Evolutionary conservation across 1,140 invertebrate genomes (phyloP), one percentile per base, ranked within the genome.

Genomic region (Drosophila pseudoobscura): DNA sequence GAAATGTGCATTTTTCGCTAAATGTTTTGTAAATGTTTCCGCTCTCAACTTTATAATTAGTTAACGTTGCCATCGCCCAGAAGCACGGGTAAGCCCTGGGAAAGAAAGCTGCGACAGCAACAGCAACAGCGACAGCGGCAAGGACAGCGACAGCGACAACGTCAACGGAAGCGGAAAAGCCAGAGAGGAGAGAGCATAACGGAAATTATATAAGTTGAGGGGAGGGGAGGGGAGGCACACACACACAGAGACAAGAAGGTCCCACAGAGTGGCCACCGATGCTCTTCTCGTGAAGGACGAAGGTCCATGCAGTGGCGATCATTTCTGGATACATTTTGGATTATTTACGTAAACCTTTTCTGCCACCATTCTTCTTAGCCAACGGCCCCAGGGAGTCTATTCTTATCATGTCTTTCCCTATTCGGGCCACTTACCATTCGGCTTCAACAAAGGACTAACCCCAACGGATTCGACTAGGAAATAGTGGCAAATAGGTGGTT

Each of bases 11-110:
- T 90, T 89, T 90, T 79, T 82, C 78, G 75, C 84, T 89, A 90
- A 90, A 90, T 90, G 87, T 90, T 90, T 90, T 90, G 87, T 90
- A 90, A 90, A 89, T 90, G 84, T 80, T 90, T 90, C 89, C 89
- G 80, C 52, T 77, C 43, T 65, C 52, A 89, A 85, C 89, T 89
- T 90, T 89, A 82, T 89, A 90, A 90, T 90, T 90, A 90, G 84
- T 80, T 85, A 69, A 41, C 22, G 51, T 53, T 58, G 44, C 35
- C 35, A 39, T 13, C 35, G 35, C 35, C 35, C 35, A 39, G 11
- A 39, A 39, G 35, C 35, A 39, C 11, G 35, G 35, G 1, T 1
- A 39, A 35, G 31, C 31, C 31, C 9, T 49, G 46, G 47, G 15
- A 70, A 55, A 64, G 51, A 70, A 70, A 69, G 43, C 55, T 52